Conservation (phyloP, 2,113 vertebrate species). For the Scomber scombrus region DNA sequence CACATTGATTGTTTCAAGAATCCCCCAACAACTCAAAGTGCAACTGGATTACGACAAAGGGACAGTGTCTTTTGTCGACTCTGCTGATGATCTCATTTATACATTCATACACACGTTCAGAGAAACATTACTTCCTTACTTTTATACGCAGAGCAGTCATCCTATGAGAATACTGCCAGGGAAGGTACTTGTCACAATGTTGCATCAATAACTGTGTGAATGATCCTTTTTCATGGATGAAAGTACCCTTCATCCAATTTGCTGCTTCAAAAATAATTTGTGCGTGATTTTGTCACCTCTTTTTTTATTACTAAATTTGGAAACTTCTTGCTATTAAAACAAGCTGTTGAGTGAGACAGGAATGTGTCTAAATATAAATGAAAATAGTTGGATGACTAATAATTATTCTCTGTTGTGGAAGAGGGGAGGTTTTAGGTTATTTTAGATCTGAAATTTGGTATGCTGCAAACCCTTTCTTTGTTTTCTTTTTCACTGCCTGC, state of each 20-base stretch:
- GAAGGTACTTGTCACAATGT: conserved; percentile 69
- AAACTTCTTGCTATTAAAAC: no score
- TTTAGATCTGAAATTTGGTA: not conserved
- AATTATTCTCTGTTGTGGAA: no score
- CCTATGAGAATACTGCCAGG: conserved; percentile 78
- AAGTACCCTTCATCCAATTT: not conserved
- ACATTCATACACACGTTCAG: conserved; percentile 74
- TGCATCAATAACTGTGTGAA: conserved; percentile 39
- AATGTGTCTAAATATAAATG: no score
- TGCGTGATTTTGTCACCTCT: not conserved
- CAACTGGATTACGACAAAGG: conserved; percentile 80
- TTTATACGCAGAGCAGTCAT: conserved; percentile 80
- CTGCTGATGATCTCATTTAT: conserved; percentile 65
- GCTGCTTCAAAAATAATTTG: not conserved
- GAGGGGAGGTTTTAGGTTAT: not conserved
- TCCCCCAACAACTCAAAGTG: conserved; percentile 75
- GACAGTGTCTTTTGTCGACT: conserved; percentile 73
- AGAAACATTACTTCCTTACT: conserved; percentile 80
- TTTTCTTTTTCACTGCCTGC: not conserved
- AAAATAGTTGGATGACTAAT: no score
- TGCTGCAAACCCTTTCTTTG: not conserved
- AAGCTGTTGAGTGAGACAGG: no score
- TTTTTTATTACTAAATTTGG: no score
- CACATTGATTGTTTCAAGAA: conserved; percentile 43
- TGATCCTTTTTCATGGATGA: not conserved